A percentile compares a stretch with the other conserved stretches of the same genome.
Evolutionary conservation across 2,113 vertebrate species (phyloP).

Genomic region (Pycnonotus jocosus): DNA sequence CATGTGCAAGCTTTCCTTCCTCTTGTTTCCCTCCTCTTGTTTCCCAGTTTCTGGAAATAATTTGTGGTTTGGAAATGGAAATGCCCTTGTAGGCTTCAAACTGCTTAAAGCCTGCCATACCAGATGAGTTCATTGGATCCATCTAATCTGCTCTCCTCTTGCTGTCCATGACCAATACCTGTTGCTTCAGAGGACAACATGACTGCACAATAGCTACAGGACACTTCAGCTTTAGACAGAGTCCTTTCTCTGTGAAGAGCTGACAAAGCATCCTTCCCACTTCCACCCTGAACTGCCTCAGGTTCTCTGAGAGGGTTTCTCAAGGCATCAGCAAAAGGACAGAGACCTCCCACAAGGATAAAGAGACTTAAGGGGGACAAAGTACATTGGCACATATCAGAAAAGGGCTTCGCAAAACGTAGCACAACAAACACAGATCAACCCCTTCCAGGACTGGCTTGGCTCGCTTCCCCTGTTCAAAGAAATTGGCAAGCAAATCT

Average conservation of each 20-base stretch:
- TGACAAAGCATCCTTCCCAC: not conserved
- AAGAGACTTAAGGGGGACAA: conserved; percentile 6
- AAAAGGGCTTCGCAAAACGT: conserved; percentile 35
- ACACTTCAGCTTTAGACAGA: not conserved
- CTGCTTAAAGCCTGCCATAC: conserved; percentile 49
- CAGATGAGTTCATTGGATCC: conserved; percentile 48
- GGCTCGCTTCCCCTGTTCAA: conserved; percentile 33
- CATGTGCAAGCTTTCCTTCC: conserved; percentile 61
- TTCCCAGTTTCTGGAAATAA: conserved; percentile 71
- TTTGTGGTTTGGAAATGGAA: conserved; percentile 72
- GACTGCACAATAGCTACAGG: not conserved
- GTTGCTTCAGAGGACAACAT: not conserved
- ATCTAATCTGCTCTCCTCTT: conserved; percentile 30
- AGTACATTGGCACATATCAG: conserved; percentile 2
- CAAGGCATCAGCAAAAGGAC: not conserved
- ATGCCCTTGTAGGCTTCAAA: conserved; percentile 59
- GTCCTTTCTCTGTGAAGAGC: not conserved
- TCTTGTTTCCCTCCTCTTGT: conserved; percentile 65
- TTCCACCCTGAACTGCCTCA: not conserved
- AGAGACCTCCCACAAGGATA: not conserved
- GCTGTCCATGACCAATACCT: conserved; percentile 20
- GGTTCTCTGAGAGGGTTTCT: conserved; percentile 2
- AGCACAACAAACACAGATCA: conserved; percentile 35
- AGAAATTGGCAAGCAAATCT: conserved; percentile 54
- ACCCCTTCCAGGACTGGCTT: conserved; percentile 52